Conservation (phyloP, 2,113 vertebrate species). For the Grus americana region DNA sequence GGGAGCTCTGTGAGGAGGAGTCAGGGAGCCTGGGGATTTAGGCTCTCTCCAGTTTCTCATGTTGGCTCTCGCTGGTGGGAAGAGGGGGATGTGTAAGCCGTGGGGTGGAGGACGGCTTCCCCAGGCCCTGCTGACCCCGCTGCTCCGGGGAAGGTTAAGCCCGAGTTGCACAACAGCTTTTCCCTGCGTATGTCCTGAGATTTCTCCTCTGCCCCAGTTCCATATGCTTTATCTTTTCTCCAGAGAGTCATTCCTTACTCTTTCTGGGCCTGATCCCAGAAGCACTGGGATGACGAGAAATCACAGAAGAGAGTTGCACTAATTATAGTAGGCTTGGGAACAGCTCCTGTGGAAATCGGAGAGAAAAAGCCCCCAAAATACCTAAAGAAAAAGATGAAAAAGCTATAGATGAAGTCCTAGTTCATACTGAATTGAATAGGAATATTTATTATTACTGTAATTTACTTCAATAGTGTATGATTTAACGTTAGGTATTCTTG, state of each 20-base stretch:
- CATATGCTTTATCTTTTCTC: slow-evolving; percentile 6
- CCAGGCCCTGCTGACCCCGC: not conserved
- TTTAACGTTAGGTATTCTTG: not conserved
- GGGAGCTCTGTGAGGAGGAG: not conserved
- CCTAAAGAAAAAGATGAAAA: not conserved
- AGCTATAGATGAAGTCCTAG: not conserved
- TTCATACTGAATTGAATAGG: not conserved
- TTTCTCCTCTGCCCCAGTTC: not conserved
- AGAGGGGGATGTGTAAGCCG: not conserved
- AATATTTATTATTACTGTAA: not conserved
- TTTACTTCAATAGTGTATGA: not conserved
- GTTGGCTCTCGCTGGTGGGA: accelerated
- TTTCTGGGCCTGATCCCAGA: slow-evolving; percentile 24
- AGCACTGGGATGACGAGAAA: not conserved
- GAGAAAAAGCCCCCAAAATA: not conserved
- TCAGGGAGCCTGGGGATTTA: not conserved
- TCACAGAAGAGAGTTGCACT: not conserved
- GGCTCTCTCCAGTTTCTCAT: not conserved
- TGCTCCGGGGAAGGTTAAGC: not conserved
- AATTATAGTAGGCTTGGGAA: slow-evolving; percentile 44
- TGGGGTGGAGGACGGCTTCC: accelerated
- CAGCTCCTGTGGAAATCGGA: not conserved
- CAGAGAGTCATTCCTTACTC: not conserved
- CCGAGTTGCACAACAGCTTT: not conserved
- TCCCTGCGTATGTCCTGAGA: not conserved